A percentile compares a stretch with the other conserved stretches of the same genome.
phyloP scores from a whole-genome alignment of 1,140 invertebrate genomes.

The Venturia canescens region DNA sequence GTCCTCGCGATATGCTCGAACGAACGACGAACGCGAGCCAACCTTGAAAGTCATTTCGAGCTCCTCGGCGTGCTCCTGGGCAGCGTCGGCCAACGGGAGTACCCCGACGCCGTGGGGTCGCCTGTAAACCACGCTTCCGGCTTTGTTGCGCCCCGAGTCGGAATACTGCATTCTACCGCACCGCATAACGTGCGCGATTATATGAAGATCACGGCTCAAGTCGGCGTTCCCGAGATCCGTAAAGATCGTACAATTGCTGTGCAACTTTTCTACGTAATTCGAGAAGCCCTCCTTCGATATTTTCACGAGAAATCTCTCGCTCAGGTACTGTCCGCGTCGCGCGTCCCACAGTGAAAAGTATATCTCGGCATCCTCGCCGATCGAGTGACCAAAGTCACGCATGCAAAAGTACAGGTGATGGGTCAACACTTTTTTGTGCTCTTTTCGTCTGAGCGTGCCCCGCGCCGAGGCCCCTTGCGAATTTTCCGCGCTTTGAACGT shows the following conservation, averaged over 20 bases:
- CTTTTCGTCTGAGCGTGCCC: slow-evolving; percentile 84
- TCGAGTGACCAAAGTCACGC: slow-evolving; percentile 90
- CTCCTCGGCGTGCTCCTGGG: slow-evolving; percentile 80
- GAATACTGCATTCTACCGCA: slow-evolving; percentile 92
- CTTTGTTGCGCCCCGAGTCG: slow-evolving; percentile 85
- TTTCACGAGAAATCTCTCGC: slow-evolving; percentile 91
- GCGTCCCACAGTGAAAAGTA: slow-evolving; percentile 92
- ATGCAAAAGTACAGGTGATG: slow-evolving; percentile 93
- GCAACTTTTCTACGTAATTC: slow-evolving; percentile 91
- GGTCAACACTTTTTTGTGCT: slow-evolving; percentile 83
- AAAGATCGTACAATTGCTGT: slow-evolving; percentile 93
- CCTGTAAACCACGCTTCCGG: slow-evolving; percentile 80
- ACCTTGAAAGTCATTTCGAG: slow-evolving; percentile 85
- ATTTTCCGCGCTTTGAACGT: slow-evolving; percentile 88
- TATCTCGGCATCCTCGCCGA: slow-evolving; percentile 92
- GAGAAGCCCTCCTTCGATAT: slow-evolving; percentile 94
- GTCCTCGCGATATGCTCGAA: too few relatives aligned
- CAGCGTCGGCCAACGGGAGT: slow-evolving; percentile 80
- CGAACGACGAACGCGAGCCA: background rate
- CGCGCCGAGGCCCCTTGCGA: slow-evolving; percentile 86
- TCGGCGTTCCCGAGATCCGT: slow-evolving; percentile 90
- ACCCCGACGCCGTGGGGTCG: slow-evolving; percentile 92
- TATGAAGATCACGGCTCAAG: slow-evolving; percentile 87
- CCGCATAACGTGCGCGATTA: slow-evolving; percentile 92
- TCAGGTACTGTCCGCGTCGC: slow-evolving; percentile 83